Conservation (phyloP, 2,797 vertebrate species). For the Sebastes dallii region DNA sequence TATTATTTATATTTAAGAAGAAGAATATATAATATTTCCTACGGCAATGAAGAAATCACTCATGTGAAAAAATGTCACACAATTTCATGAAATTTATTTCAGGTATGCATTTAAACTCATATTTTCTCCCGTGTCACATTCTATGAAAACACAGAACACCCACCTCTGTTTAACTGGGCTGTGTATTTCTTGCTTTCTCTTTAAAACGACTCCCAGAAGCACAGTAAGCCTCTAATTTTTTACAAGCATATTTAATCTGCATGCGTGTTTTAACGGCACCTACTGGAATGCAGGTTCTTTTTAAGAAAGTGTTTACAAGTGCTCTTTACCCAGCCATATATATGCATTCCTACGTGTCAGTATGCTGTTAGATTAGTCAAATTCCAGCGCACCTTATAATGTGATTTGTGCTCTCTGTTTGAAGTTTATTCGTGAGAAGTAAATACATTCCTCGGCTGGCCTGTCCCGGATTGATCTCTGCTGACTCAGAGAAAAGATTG, state of each 20-base stretch:
- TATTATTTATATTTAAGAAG: neutral
- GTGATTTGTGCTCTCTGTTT: conserved; percentile 38
- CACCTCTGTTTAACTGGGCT: neutral
- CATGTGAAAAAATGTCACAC: neutral
- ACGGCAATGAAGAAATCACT: neutral
- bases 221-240: conserved; percentile 22
- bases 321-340: neutral
- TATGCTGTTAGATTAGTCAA: conserved; percentile 21
- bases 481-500: conserved; percentile 71
- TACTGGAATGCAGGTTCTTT: conserved; percentile 26
- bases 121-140: neutral
- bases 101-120: conserved; percentile 1
- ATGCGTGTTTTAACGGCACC: conserved; percentile 17
- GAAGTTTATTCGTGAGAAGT: conserved; percentile 51
- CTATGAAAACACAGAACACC: neutral
- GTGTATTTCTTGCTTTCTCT: conserved; percentile 4
- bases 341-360: conserved; percentile 32
- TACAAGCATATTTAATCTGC: conserved; percentile 34
- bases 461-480: conserved; percentile 76
- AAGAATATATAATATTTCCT: neutral
- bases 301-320: conserved; percentile 9
- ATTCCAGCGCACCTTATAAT: conserved; percentile 32
- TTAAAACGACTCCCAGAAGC: conserved; percentile 22
- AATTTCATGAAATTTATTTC: conserved; percentile 1
- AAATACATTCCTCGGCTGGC: conserved; percentile 72